Conservation (phyloP, 2,888 invertebrate species). For the Dryocosmus kuriphilus region DNA sequence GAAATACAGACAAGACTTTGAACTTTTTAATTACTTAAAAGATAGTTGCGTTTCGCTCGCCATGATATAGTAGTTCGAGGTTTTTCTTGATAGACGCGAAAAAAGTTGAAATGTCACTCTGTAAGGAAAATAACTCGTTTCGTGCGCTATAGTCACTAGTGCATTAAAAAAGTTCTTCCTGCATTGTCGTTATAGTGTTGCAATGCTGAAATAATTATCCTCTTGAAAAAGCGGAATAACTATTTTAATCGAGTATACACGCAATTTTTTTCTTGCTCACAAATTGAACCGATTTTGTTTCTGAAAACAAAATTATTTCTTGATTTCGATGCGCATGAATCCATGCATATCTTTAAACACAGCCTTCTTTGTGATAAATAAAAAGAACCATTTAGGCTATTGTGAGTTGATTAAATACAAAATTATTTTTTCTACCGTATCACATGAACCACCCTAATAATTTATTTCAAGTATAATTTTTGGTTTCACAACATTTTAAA, state of each 20-base stretch:
- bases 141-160: neutral
- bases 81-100: neutral
- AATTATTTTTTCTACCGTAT: no score
- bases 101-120: no score
- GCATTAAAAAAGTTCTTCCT: neutral
- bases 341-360: no score
- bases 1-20: neutral
- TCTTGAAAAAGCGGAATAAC: neutral
- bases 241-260: neutral
- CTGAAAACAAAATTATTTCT: no score
- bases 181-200: slow-evolving; percentile 7
- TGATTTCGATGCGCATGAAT: no score
- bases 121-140: neutral
- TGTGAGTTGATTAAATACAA: no score
- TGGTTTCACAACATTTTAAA: neutral
- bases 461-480: neutral
- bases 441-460: no score
- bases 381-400: no score
- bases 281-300: no score
- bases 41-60: neutral
- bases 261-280: neutral
- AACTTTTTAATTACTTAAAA: neutral
- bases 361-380: no score
- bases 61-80: neutral
- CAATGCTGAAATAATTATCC: neutral